Base-by-base conservation (phyloP, 2,797 vertebrate genomes). In the Salarias fasciatus region DNA sequence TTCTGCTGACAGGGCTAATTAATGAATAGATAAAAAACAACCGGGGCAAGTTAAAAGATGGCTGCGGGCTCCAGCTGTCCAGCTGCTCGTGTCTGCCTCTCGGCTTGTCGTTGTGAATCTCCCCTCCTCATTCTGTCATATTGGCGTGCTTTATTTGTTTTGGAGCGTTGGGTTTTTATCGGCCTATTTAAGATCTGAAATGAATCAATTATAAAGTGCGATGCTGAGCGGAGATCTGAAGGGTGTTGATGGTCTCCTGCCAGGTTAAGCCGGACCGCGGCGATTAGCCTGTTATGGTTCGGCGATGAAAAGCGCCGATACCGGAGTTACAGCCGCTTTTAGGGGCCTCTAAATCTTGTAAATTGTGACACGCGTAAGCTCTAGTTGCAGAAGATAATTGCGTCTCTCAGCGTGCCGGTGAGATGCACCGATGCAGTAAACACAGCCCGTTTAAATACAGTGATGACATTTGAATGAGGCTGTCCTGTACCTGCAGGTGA, bases 1-100 rank as follows among this genome's bases (percentile, higher is more conserved):
- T 84, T 86, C 44, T 74, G 63, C 82, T 83, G 83, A 86, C 69
- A 49, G 65, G 51, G 59, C 63, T 80, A 79, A 86, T 85, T 79
- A 83, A 83, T 84, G 75, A 80, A 78, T 71, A 72, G 65, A 80
- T 70, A 61, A 47, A 77, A 35, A 35, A 35, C 24, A 62, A 80
- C 72, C 45, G 13, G 29, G 73, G 77, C n/a, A 59, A 72, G 80
- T 82, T 65, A 72, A 81, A 69, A 68, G 69, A 81, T 68, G 4
- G 46, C 75, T 66, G 38, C 63, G 69, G 79, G 66, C 71, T 75
- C 77, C 74, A 76, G 85, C 78, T 87, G 85, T 84, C 77, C 77
- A 80, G 70, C 74, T 73, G 81, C 74, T 77, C 68, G 52, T 73
- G 71, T 81, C 79, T 82, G 83, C 73, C 63, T 71, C 47, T 83